phyloP scores from a whole-genome alignment of 1,140 invertebrate genomes.

The Bombus haemorrhoidalis region DNA sequence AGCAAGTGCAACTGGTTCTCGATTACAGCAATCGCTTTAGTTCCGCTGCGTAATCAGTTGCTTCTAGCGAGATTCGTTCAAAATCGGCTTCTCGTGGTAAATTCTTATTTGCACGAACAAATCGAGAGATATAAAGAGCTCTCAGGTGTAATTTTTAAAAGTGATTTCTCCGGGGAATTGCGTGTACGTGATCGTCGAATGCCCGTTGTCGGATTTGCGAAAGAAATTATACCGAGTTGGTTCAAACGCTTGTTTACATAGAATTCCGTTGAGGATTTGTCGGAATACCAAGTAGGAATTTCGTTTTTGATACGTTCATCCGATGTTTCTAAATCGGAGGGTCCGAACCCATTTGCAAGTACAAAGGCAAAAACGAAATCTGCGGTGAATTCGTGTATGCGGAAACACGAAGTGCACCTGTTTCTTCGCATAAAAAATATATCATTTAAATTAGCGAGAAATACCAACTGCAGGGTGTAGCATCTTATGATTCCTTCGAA shows the following conservation, averaged over 20 bases:
- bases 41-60: background rate
- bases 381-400: background rate
- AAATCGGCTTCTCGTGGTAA: background rate
- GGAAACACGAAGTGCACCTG: background rate
- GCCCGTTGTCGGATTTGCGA: background rate
- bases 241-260: background rate
- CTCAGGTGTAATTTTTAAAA: conserved; percentile 25
- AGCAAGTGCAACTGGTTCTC: background rate
- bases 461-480: background rate
- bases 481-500: background rate
- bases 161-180: conserved; percentile 31
- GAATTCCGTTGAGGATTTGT: background rate
- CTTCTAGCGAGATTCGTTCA: background rate
- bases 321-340: background rate
- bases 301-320: background rate
- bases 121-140: background rate
- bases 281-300: background rate
- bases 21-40: background rate
- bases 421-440: background rate
- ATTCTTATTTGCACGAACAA: background rate
- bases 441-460: background rate
- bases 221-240: conserved; percentile 11
- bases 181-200: background rate
- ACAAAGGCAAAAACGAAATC: background rate
- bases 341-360: background rate